These are phyloP conservation scores for Hydrotaea cyrtoneurina DNA, from an alignment of 2,888 invertebrate species.

Conservation along the genomic window DNA sequence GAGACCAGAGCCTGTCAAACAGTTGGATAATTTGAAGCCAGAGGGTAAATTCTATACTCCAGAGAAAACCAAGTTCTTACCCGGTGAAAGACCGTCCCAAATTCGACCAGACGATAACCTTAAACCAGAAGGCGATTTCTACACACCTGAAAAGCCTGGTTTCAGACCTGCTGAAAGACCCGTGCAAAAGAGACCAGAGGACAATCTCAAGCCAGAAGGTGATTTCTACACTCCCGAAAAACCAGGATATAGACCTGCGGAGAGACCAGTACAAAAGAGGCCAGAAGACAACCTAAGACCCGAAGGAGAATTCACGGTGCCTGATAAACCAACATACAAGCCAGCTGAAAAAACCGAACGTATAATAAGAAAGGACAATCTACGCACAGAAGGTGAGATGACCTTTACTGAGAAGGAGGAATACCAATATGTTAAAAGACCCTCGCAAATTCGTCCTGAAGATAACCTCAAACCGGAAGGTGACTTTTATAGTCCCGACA, in stretches of 20 bases:
- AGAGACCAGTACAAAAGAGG: conserved; percentile 83
- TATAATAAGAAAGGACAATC: conserved; percentile 82
- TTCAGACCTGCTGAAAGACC: conserved; percentile 82
- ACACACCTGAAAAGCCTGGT: conserved; percentile 71
- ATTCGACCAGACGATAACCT: conserved; percentile 83
- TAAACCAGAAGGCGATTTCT: conserved; percentile 73
- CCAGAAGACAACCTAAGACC: conserved; percentile 83
- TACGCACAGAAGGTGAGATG: conserved; percentile 83
- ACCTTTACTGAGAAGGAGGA: conserved; percentile 78
- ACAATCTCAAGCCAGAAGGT: conserved; percentile 83
- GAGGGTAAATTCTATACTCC: conserved; percentile 82
- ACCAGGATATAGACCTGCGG: conserved; percentile 76
- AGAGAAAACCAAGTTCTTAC: conserved; percentile 79
- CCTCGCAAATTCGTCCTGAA: conserved; percentile 76
- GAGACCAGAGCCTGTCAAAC: conserved; percentile 81
- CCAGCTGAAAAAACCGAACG: conserved; percentile 69
- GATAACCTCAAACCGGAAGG: conserved; percentile 81
- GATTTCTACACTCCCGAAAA: conserved; percentile 81
- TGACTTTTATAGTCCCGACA: conserved; percentile 82
- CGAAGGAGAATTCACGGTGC: conserved; percentile 83
- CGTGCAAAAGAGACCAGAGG: conserved; percentile 80
- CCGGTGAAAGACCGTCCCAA: conserved; percentile 81
- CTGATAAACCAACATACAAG: conserved; percentile 81
- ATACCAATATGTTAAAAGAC: conserved; percentile 81
- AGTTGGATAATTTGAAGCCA: conserved; percentile 83